Evolutionary conservation across 2,113 vertebrate genomes (phyloP).

Genomic region (Mustelus asterias): DNA sequence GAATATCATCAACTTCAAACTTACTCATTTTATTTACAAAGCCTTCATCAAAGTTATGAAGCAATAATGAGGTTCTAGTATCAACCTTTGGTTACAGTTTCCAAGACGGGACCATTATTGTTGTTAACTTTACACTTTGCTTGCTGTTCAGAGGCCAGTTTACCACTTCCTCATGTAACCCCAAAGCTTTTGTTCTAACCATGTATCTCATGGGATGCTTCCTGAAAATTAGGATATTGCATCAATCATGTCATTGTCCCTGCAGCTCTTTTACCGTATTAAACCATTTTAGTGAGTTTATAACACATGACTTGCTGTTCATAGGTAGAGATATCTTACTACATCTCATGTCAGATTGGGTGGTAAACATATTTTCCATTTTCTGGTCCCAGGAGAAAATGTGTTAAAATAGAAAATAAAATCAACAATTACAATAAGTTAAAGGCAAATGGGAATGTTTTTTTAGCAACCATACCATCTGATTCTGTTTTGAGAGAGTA

Average conservation of each 20-base stretch:
- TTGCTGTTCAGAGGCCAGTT: neutral
- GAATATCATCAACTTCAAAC: neutral
- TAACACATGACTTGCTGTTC: neutral
- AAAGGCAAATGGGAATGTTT: neutral
- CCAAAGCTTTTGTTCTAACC: neutral
- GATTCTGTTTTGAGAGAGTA: neutral
- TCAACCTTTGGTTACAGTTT: neutral
- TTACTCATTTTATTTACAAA: neutral
- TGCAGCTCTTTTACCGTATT: neutral
- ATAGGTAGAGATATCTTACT: neutral
- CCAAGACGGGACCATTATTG: neutral
- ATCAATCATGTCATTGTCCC: neutral
- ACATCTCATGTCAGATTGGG: neutral
- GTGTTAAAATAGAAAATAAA: neutral
- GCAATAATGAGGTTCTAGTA: neutral
- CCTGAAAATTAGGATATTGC: conserved; percentile 7
- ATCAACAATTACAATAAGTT: conserved; percentile 18
- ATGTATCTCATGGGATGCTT: neutral
- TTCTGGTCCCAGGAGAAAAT: conserved; percentile 16
- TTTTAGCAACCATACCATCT: neutral
- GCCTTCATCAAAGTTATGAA: neutral
- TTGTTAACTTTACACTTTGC: neutral
- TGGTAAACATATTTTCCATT: neutral
- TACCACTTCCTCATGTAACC: neutral
- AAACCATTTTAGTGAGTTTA: neutral